Base-by-base conservation (phyloP, 2,797 vertebrate species). In the Pitangus sulphuratus region DNA sequence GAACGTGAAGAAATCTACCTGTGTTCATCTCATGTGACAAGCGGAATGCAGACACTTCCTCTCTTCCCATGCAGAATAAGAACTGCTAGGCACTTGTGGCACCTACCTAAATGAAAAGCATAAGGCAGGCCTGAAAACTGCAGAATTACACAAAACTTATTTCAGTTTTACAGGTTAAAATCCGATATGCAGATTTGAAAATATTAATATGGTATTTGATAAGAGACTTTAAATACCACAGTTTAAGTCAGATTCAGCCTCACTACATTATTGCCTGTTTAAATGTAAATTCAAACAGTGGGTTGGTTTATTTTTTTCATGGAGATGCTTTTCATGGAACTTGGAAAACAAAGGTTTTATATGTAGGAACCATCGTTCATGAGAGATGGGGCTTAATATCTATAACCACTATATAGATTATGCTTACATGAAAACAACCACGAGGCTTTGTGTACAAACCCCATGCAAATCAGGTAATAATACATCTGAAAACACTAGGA, bases 241-340 rank as follows among this genome's bases (percentile, higher is more conserved):
- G 19, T 69, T 85, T n/a, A 84, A 89, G 42, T 60, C n/a, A 84
- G 33, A 60, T 75, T 64, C 33, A 90, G 35, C 19, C 45, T 58
- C 75, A 28, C 66, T 88, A 45, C 9, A 12, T 47, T 72, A 51
- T 3, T 80, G 26, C 50, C 62, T 88, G 77, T 74, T 77, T 1
- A 93, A 94, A 90, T 48, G 40, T 65, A 90, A 85, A 94, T 87
- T 57, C 78, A 75, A 77, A 42, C 12, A 81, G 33, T 20, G 11
- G 65, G 40, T 42, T 87, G 58, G 16, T 54, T 65, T 76, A 11
- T 7, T 33, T 42, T 68, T 18, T 58, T 69, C 37, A 71, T 40
- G 61, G 20, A 26, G 19, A 26, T 47, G 33, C 45, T 89, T 85
- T 76, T 82, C 30, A 39, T 2, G 0, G 48, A 19, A 79, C 39